Conservation (phyloP, 2,888 invertebrate species). For the Tyria jacobaeae region DNA sequence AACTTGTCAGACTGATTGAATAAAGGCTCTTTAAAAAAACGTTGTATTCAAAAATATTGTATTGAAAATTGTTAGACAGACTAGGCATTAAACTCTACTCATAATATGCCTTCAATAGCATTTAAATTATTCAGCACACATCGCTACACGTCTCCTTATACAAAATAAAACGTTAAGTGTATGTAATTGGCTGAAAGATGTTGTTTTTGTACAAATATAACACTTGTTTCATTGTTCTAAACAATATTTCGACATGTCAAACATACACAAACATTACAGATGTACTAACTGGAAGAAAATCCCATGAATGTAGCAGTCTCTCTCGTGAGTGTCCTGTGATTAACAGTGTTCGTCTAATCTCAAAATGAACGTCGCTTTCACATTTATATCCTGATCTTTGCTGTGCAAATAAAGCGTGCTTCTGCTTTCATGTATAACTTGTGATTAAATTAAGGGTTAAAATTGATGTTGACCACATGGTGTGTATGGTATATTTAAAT, state of each 20-base stretch:
- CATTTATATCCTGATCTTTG: not conserved
- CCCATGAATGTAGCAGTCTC: not conserved
- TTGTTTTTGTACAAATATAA: not conserved
- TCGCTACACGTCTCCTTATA: not conserved
- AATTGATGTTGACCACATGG: not conserved
- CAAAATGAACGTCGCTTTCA: not conserved
- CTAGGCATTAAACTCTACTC: no score
- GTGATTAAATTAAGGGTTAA: not conserved
- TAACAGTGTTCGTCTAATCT: not conserved
- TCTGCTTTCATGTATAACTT: not conserved
- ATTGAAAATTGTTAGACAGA: no score
- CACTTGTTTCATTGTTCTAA: not conserved
- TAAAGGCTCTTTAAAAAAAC: no score
- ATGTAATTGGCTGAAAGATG: not conserved
- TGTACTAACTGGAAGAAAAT: slow-evolving; percentile 1
- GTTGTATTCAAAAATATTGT: no score
- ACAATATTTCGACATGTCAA: not conserved
- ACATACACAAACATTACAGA: not conserved
- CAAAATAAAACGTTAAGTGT: not conserved
- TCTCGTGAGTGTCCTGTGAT: not conserved
- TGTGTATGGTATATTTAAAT: not conserved
- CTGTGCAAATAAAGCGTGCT: not conserved
- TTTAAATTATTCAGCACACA: not conserved
- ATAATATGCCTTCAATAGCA: no score
- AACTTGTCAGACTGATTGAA: no score